Evolutionary conservation across 2,888 invertebrate genomes (phyloP).

Genomic region (Linnaemya tessellans): DNA sequence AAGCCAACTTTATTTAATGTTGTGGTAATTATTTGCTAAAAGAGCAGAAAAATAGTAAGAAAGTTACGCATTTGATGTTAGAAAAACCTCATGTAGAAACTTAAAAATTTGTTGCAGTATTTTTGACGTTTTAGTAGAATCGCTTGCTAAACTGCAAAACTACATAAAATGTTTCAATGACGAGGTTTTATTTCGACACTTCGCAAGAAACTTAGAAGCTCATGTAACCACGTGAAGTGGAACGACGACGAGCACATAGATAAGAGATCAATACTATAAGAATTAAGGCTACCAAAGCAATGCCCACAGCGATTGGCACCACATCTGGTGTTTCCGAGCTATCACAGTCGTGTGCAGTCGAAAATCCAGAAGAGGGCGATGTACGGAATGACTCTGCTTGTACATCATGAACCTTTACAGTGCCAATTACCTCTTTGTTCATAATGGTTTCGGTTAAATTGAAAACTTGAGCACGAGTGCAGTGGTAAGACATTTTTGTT

Average conservation of each 20-base stretch:
- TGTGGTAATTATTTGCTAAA: constrained; percentile 40
- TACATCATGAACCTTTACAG: constrained; percentile 86
- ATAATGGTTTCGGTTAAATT: constrained; percentile 84
- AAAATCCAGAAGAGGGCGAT: constrained; percentile 85
- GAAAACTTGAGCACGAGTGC: constrained; percentile 85
- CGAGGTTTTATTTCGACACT: constrained; percentile 20
- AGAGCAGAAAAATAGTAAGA: constrained; percentile 15
- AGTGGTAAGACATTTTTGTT: constrained; percentile 89
- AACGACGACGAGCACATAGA: constrained; percentile 94
- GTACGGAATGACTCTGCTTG: constrained; percentile 90
- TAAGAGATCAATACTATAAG: constrained; percentile 96
- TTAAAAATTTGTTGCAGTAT: constrained; percentile 1
- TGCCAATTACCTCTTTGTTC: constrained; percentile 80
- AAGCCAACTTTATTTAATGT: constrained; percentile 62
- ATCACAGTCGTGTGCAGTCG: constrained; percentile 89
- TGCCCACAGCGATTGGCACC: constrained; percentile 98
- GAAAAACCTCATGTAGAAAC: constrained; percentile 28
- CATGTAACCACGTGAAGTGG: constrained; percentile 92
- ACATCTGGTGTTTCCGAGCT: constrained; percentile 91
- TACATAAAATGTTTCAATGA: constrained; percentile 26
- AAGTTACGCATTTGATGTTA: neutral
- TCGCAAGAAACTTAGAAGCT: constrained; percentile 87
- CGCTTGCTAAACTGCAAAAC: neutral
- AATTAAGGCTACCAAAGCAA: constrained; percentile 94
- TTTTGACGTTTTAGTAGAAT: neutral